phyloP scores from a whole-genome alignment of 2,113 vertebrate genomes.

The Phocoena phocoena region DNA sequence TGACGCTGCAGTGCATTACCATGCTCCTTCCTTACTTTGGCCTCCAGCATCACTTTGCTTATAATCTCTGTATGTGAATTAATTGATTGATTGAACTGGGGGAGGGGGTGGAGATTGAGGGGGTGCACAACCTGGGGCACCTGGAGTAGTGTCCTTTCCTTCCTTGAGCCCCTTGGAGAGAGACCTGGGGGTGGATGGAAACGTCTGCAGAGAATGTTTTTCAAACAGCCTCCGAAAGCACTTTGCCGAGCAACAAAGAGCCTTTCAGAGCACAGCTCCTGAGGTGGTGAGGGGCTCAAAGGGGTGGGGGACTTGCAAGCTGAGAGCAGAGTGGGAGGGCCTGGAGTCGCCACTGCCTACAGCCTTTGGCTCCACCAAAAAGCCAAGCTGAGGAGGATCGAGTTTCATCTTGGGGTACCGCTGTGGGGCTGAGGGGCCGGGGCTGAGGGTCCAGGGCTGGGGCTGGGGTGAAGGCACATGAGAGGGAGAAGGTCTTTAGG shows the following conservation, averaged over 20 bases:
- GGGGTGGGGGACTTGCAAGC: background rate
- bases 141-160: background rate
- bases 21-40: background rate
- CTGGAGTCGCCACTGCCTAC: background rate
- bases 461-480: background rate
- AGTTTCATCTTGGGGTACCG: background rate
- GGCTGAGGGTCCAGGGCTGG: background rate
- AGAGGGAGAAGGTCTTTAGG: background rate
- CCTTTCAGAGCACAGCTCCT: slow-evolving; percentile 41
- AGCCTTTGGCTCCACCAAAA: slow-evolving; percentile 40
- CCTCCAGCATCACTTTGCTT: background rate
- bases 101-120: background rate
- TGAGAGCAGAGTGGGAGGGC: background rate
- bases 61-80: background rate
- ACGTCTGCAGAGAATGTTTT: slow-evolving; percentile 61
- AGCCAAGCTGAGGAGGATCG: background rate
- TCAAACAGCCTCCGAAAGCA: slow-evolving; percentile 28
- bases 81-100: background rate
- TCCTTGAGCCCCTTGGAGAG: slow-evolving; percentile 3
- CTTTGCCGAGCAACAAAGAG: slow-evolving; percentile 68
- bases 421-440: background rate
- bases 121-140: background rate
- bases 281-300: background rate
- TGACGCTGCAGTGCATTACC: background rate
- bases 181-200: slow-evolving; percentile 46